A percentile compares a stretch with the other conserved stretches of the same genome.
Conservation (phyloP, 2,888 invertebrate genomes). For the Cistogaster globosa region DNA sequence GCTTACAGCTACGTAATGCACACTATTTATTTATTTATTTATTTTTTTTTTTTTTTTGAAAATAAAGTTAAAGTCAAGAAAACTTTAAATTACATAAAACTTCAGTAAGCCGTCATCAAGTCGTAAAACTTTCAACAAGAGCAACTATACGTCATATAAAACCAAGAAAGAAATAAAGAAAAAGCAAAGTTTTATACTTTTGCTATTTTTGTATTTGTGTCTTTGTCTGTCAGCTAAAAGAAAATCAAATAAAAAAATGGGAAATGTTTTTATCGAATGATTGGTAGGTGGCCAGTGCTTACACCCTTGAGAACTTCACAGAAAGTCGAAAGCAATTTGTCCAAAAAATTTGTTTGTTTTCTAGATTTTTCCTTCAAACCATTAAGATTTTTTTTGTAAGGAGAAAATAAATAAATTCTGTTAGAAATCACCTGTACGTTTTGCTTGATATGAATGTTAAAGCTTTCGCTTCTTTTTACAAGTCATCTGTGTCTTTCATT, state of each 20-base stretch:
- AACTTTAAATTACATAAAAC: slow-evolving; percentile 62
- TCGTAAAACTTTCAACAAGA: slow-evolving; percentile 15
- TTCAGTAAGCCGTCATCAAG: slow-evolving; percentile 55
- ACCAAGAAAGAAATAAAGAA: background rate
- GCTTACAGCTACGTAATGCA: too few relatives aligned
- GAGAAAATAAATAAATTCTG: too few relatives aligned
- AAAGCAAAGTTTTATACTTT: slow-evolving; percentile 51
- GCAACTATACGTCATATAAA: slow-evolving; percentile 9
- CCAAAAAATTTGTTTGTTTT: too few relatives aligned
- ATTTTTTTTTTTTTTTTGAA: too few relatives aligned
- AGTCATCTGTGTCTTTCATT: too few relatives aligned
- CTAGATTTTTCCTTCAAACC: too few relatives aligned
- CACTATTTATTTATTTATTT: background rate
- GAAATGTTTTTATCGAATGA: slow-evolving; percentile 1
- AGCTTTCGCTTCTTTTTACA: too few relatives aligned
- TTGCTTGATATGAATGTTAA: too few relatives aligned
- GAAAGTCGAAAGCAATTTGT: too few relatives aligned
- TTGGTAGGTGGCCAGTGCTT: background rate
- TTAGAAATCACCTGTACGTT: too few relatives aligned
- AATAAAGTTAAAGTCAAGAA: slow-evolving; percentile 55
- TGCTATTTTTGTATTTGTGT: slow-evolving; percentile 19
- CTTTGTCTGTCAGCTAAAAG: slow-evolving; percentile 14
- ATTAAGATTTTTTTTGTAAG: too few relatives aligned
- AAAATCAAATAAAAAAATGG: background rate
- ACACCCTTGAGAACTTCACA: too few relatives aligned